A percentile compares a stretch with the other conserved stretches of the same genome.
These are phyloP conservation scores for Diadema setosum DNA, from an alignment of 35 echinoderm and acorn worm species.

Conservation along the genomic window DNA sequence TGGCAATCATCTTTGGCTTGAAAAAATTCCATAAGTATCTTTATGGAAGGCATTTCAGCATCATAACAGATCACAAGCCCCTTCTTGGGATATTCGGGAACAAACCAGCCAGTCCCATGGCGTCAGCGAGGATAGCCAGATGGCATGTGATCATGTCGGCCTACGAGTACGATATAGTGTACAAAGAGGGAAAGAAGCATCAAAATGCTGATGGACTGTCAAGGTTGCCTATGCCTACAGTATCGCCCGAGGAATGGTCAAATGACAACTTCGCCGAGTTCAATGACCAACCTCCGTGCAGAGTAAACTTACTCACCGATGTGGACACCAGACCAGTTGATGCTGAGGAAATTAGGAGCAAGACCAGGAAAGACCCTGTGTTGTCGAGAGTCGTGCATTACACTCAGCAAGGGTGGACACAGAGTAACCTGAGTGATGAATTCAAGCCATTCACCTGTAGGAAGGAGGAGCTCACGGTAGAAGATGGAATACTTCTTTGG, in stretches of 20 bases:
- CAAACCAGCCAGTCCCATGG: constrained; percentile 44
- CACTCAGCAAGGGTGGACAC: constrained; percentile 24
- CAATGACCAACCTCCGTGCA: neutral
- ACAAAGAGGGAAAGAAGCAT: constrained; percentile 31
- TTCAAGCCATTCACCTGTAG: neutral
- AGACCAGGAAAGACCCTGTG: constrained; percentile 9
- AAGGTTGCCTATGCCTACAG: neutral
- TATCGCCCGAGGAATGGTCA: neutral
- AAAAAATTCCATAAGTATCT: constrained; percentile 60
- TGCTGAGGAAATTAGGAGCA: constrained; percentile 5
- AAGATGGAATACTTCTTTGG: constrained; percentile 28
- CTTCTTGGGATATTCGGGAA: constrained; percentile 23
- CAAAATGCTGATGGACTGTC: constrained; percentile 30
- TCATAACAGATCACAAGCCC: constrained; percentile 70
- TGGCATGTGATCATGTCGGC: constrained; percentile 49
- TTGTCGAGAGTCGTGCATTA: constrained; percentile 24
- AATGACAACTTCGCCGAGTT: neutral
- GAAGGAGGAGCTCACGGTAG: constrained; percentile 7
- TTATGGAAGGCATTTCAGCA: constrained; percentile 44
- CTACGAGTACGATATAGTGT: constrained; percentile 21
- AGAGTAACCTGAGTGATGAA: neutral
- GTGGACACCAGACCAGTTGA: constrained; percentile 21
- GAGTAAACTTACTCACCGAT: constrained; percentile 11
- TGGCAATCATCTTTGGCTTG: constrained; percentile 42
- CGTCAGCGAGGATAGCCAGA: constrained; percentile 40